phyloP scores from a whole-genome alignment of 2,113 vertebrate genomes.

The Catagonus wagneri region DNA sequence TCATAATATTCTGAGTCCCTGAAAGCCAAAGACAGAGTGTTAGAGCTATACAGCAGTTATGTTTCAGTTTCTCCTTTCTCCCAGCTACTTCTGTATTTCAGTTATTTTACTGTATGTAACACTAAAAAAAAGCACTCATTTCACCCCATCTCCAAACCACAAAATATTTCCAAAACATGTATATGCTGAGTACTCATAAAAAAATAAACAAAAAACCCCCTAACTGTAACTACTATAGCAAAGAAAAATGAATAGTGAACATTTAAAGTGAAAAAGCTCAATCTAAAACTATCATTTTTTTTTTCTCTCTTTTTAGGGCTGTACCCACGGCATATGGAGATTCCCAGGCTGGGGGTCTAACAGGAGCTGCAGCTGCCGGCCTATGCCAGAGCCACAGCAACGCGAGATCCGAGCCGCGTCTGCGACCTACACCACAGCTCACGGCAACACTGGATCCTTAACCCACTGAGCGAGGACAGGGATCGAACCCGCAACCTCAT shows the following conservation, averaged over 20 bases:
- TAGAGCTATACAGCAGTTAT: not conserved
- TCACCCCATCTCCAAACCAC: not conserved
- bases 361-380: too few relatives aligned
- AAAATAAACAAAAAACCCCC: too few relatives aligned
- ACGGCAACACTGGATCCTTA: too few relatives aligned
- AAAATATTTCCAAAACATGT: constrained; percentile 42
- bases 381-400: too few relatives aligned
- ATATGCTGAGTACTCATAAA: not conserved
- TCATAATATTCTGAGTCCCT: constrained; percentile 99
- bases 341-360: too few relatives aligned
- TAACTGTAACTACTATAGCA: not conserved
- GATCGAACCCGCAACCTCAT: too few relatives aligned
- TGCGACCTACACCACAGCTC: too few relatives aligned
- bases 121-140: not conserved
- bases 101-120: not conserved
- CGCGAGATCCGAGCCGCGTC: too few relatives aligned
- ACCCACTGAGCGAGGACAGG: too few relatives aligned
- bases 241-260: not conserved
- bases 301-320: too few relatives aligned
- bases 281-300: constrained; percentile 32
- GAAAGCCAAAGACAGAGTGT: constrained; percentile 73
- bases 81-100: not conserved
- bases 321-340: too few relatives aligned
- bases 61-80: constrained; percentile 8
- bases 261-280: constrained; percentile 24